Evolutionary conservation across 1,140 invertebrate genomes (phyloP).

Genomic region (Diabrotica virgifera): DNA sequence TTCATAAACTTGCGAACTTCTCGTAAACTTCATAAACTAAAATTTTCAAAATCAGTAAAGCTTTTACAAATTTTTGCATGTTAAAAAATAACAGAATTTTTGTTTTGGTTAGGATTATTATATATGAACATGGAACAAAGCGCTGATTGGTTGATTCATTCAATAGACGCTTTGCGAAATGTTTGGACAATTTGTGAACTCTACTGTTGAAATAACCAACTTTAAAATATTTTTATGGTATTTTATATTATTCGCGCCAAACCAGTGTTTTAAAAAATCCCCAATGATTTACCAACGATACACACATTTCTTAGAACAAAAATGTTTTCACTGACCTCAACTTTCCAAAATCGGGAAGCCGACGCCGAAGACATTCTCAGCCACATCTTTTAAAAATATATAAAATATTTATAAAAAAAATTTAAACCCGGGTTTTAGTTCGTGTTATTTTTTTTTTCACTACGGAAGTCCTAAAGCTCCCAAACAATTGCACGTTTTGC

Average conservation of each 20-base stretch:
- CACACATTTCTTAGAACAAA: slow-evolving; percentile 9
- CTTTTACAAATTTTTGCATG: too few relatives aligned
- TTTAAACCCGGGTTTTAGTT: slow-evolving; percentile 16
- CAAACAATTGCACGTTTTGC: slow-evolving; percentile 44
- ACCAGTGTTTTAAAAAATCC: slow-evolving; percentile 24
- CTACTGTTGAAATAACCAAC: background rate
- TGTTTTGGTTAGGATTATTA: too few relatives aligned
- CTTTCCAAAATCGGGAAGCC: slow-evolving; percentile 24
- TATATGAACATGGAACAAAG: too few relatives aligned
- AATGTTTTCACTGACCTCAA: slow-evolving; percentile 33
- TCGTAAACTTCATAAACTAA: too few relatives aligned
- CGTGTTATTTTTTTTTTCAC: slow-evolving; percentile 28
- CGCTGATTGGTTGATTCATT: too few relatives aligned
- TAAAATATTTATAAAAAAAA: slow-evolving; percentile 35
- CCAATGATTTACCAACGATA: background rate
- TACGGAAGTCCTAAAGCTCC: slow-evolving; percentile 20
- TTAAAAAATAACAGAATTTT: too few relatives aligned
- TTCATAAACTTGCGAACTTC: too few relatives aligned
- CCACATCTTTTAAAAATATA: slow-evolving; percentile 21
- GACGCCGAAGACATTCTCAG: slow-evolving; percentile 19
- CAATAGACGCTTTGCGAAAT: too few relatives aligned
- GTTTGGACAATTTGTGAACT: too few relatives aligned
- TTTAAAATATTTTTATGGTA: background rate
- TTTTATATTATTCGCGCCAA: too few relatives aligned
- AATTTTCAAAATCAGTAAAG: too few relatives aligned